Conservation (phyloP, 2,797 vertebrate genomes). For the Anableps anableps region DNA sequence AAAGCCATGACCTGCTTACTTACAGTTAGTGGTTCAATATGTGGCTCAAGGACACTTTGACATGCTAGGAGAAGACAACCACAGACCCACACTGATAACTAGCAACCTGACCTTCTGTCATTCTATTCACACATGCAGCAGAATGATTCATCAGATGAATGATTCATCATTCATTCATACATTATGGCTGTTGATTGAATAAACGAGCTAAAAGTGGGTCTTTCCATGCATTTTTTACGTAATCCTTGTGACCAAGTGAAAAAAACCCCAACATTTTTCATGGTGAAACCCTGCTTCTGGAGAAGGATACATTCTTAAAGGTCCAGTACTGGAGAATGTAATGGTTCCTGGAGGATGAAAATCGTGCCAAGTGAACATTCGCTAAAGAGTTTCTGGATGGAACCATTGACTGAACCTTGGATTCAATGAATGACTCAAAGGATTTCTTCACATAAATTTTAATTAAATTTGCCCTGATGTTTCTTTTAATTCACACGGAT, state of each 20-base stretch:
- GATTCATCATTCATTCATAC: not conserved
- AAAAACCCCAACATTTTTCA: not conserved
- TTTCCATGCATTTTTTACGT: slow-evolving; percentile 1
- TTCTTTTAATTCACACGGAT: not conserved
- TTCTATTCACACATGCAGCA: slow-evolving; percentile 22
- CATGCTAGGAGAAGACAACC: slow-evolving; percentile 33
- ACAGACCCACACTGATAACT: slow-evolving; percentile 1
- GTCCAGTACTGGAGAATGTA: not conserved
- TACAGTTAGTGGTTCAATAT: slow-evolving; percentile 20
- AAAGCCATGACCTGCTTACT: slow-evolving; percentile 39
- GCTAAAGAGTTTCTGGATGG: not conserved
- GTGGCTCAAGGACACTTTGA: slow-evolving; percentile 47
- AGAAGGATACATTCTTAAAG: slow-evolving; percentile 11
- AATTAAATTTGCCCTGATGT: not conserved
- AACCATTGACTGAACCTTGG: not conserved
- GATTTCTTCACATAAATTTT: not conserved
- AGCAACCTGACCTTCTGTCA: not conserved
- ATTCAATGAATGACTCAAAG: not conserved
- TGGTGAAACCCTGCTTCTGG: not conserved
- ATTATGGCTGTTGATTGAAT: slow-evolving; percentile 19
- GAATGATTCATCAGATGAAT: not conserved
- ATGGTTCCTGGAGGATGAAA: not conserved
- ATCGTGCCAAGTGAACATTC: not conserved
- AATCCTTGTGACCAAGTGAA: not conserved
- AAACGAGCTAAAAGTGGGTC: not conserved